Base-by-base conservation (phyloP, 1,140 invertebrate genomes). In the Sitobion miscanthi region DNA sequence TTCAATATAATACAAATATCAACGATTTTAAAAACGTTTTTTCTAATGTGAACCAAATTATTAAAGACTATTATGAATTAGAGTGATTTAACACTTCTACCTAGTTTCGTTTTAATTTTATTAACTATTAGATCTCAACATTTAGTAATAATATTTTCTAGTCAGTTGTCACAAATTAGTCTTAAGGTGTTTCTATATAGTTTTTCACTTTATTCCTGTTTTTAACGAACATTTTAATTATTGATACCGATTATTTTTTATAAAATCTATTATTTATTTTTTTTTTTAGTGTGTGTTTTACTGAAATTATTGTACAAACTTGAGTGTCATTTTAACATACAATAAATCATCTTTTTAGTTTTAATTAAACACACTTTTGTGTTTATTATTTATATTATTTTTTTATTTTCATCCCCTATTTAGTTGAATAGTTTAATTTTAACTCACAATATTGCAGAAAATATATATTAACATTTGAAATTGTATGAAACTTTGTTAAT, bases 41-140 rank as follows among this genome's bases (percentile, higher is more conserved):
- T 93, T 86, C 82, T 42, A 86, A 85, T 85, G 82, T 83, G 7
- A 83, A 85, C 25, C 14, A 42, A 93, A 93, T 93, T 38, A 57
- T 93, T 86, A 93, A 93, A 93, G 82, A 93, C 23, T 93, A 93
- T 57, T 86, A 93, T 86, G 82, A 86, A n/a, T 86, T 93, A 93
- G 77, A 93, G 14, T 93, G 82, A 93, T 90, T 69, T 90, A 30
- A 25, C 21, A 8, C 54, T 90, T 42, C 4, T 42, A 57, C 21
- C 17, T 89, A 54, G 8, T 30, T 62, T 90, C 20, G 9, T 62
- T 62, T n/a, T 62, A 2, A 42, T 57, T 77, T 89, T 89, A 88
- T 38, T 57, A 90, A 62, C 14, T 90, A 45, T 38, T 69, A 90
- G 89, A 90, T 90, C 89, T 90, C 89, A 90, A 42, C 54, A 90